A percentile compares a stretch with the other conserved stretches of the same genome.
phyloP scores from a whole-genome alignment of 2,113 vertebrate genomes.

The Coregonus clupeaformis region DNA sequence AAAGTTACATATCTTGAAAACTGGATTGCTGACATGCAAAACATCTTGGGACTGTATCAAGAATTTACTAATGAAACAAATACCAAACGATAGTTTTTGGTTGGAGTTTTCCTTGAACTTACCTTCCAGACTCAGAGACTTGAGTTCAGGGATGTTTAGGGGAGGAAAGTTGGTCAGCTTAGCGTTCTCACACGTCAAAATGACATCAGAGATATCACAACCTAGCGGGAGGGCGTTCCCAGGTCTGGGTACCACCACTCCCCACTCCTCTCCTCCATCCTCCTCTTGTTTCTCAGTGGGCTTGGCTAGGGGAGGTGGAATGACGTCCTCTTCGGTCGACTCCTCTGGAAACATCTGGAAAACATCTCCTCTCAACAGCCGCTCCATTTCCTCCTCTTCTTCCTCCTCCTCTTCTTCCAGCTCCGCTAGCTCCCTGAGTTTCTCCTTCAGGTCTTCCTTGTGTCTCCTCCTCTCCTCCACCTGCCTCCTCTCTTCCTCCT shows the following conservation, averaged over 20 bases:
- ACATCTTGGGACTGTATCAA: too few relatives aligned
- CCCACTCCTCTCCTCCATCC: slow-evolving; percentile 11
- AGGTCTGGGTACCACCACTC: slow-evolving; percentile 18
- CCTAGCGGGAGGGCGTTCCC: slow-evolving; percentile 74
- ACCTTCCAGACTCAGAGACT: slow-evolving; percentile 87
- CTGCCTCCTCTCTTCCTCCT: slow-evolving; percentile 50
- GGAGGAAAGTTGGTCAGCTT: slow-evolving; percentile 83
- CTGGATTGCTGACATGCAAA: too few relatives aligned
- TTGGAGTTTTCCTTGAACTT: slow-evolving; percentile 48
- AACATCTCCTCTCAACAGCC: slow-evolving; percentile 75
- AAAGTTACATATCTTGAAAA: too few relatives aligned
- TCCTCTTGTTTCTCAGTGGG: slow-evolving; percentile 21
- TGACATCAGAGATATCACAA: slow-evolving; percentile 82
- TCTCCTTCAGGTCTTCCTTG: slow-evolving; percentile 26
- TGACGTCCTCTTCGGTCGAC: slow-evolving; percentile 35
- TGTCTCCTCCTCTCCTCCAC: slow-evolving; percentile 11
- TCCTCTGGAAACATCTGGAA: slow-evolving; percentile 70
- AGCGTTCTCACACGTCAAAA: slow-evolving; percentile 80
- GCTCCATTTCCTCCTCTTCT: slow-evolving; percentile 11
- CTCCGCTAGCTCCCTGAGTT: slow-evolving; percentile 33
- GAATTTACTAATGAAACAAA: too few relatives aligned
- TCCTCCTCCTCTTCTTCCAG: slow-evolving; percentile 12
- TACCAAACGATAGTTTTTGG: too few relatives aligned
- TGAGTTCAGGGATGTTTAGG: slow-evolving; percentile 82
- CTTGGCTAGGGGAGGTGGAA: slow-evolving; percentile 28